A percentile compares a stretch with the other conserved stretches of the same genome.
These are phyloP conservation scores for Nomada ruficornis DNA, from an alignment of 2,888 invertebrate species.

Conservation along the genomic window DNA sequence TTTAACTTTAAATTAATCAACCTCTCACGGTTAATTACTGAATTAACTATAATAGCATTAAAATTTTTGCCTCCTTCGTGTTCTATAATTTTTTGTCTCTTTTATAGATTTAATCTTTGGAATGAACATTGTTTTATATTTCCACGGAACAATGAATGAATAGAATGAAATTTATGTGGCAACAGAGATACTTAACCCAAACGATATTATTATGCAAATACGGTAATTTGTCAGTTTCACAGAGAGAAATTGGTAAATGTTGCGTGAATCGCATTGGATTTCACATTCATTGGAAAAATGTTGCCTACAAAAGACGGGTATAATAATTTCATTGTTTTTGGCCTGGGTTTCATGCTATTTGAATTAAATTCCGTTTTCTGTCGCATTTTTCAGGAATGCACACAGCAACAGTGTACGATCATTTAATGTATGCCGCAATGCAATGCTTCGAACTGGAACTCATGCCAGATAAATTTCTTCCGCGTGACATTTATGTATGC, in stretches of 20 bases:
- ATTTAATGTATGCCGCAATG: no score
- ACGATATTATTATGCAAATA: not conserved
- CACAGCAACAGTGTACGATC: not conserved
- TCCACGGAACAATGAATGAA: not conserved
- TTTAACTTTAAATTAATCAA: conserved; percentile 38
- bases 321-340: not conserved
- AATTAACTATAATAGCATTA: not conserved
- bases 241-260: not conserved
- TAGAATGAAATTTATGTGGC: not conserved
- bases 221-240: not conserved
- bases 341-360: not conserved
- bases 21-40: conserved; percentile 32
- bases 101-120: no score
- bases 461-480: not conserved
- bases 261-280: not conserved
- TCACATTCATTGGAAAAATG: not conserved
- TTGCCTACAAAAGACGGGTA: not conserved
- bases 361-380: not conserved
- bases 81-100: not conserved
- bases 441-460: not conserved
- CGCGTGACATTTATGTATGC: not conserved
- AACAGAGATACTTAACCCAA: conserved; percentile 10
- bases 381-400: not conserved
- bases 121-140: no score
- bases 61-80: not conserved